Conservation (phyloP, 1,140 invertebrate genomes). For the Drosophila saltans region DNA sequence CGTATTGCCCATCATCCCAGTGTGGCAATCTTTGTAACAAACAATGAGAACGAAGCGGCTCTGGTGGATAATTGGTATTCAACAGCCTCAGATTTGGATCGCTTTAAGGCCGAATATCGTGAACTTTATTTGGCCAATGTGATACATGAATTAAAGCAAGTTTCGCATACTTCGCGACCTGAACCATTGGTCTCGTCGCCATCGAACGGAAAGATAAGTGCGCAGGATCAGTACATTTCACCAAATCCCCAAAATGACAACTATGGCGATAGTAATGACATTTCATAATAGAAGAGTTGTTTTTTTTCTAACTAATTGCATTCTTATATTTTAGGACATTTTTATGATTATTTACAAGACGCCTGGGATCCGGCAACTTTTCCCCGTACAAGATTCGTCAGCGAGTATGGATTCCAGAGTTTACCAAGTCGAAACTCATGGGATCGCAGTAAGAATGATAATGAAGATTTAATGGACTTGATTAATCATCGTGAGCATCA, state of each 20-base stretch:
- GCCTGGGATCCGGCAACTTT: conserved; percentile 91
- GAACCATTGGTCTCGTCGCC: conserved; percentile 90
- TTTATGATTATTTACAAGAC: conserved; percentile 94
- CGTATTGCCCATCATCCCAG: conserved; percentile 95
- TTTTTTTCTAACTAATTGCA: not conserved
- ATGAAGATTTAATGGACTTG: conserved; percentile 87
- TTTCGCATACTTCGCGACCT: conserved; percentile 66
- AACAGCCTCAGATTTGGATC: conserved; percentile 85
- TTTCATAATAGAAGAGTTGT: too few relatives aligned
- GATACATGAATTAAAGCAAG: conserved; percentile 88
- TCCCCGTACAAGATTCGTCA: conserved; percentile 93
- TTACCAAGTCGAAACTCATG: conserved; percentile 87
- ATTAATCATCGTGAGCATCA: conserved; percentile 93
- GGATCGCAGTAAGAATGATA: conserved; percentile 84
- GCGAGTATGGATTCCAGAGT: conserved; percentile 98
- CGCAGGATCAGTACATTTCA: conserved; percentile 89
- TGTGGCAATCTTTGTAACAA: conserved; percentile 95
- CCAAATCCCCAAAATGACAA: conserved; percentile 89
- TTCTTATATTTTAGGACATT: conserved; percentile 89
- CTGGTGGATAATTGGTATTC: conserved; percentile 93
- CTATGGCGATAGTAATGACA: conserved; percentile 92
- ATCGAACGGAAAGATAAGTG: conserved; percentile 93
- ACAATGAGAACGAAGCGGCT: conserved; percentile 99
- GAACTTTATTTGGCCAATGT: conserved; percentile 94
- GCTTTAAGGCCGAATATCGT: conserved; percentile 92